Percentiles rank a stretch among this genome's conserved stretches.
phyloP scores from a whole-genome alignment of 2,888 invertebrate species.

The Sphecodes monilicornis region DNA sequence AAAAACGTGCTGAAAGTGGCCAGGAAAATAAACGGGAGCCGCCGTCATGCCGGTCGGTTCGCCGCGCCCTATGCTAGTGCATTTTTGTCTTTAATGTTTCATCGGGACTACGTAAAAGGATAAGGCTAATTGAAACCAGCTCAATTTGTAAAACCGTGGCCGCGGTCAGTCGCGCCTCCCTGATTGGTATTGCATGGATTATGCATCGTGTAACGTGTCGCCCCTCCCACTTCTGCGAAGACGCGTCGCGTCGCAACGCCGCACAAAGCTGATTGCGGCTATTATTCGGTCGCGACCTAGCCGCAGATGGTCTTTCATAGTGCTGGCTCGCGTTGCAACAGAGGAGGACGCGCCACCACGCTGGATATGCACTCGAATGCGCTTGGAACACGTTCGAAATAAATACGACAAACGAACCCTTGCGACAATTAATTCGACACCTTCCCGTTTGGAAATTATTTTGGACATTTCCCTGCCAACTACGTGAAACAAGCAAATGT shows the following conservation, averaged over 20 bases:
- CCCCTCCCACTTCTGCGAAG: conserved; percentile 40
- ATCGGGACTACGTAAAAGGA: background rate
- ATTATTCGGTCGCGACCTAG: conserved; percentile 64
- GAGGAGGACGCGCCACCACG: conserved; percentile 26
- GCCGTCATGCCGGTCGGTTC: background rate
- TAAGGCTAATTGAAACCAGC: conserved; percentile 33
- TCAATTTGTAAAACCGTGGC: conserved; percentile 27
- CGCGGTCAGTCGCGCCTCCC: background rate
- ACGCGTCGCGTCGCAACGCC: conserved; percentile 26
- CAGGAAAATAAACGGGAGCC: background rate
- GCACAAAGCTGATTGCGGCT: conserved; percentile 69
- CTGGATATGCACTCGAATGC: background rate
- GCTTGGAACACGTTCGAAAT: background rate
- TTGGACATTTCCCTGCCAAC: too few species aligned
- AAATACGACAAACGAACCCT: background rate
- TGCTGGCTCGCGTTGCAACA: conserved; percentile 1
- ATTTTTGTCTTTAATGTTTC: conserved; percentile 26
- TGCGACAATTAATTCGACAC: too few species aligned
- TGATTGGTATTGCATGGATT: conserved; percentile 39
- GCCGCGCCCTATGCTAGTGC: too few species aligned
- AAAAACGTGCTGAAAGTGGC: background rate
- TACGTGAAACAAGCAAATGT: too few species aligned
- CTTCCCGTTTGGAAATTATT: too few species aligned
- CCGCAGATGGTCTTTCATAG: conserved; percentile 35
- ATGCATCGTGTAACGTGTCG: conserved; percentile 28